phyloP scores from a whole-genome alignment of 2,113 vertebrate species.

The Sinosuthora webbiana region DNA sequence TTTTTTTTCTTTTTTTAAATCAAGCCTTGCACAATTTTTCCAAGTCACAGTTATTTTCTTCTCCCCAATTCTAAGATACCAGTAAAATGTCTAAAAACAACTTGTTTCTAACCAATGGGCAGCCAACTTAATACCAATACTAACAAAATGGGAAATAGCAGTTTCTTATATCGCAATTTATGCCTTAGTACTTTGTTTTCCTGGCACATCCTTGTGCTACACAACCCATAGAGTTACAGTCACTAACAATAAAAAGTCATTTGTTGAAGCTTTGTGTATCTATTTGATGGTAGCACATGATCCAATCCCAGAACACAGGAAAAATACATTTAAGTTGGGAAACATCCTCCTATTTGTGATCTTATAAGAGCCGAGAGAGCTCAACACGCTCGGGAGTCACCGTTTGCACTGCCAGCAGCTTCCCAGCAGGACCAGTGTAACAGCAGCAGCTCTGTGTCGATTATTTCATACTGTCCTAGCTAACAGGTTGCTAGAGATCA shows the following conservation, averaged over 20 bases:
- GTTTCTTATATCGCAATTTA: not conserved
- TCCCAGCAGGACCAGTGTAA: not conserved
- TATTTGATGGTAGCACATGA: not conserved
- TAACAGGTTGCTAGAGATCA: not conserved
- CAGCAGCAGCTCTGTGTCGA: not conserved
- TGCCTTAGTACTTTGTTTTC: not conserved
- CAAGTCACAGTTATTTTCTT: not conserved
- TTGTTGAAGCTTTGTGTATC: not conserved
- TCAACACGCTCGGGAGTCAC: not conserved
- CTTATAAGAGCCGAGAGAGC: not conserved
- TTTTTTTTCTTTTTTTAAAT: not conserved
- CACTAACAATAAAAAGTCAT: not conserved
- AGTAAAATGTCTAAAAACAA: not conserved
- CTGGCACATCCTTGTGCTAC: not conserved
- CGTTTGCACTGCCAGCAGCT: not conserved
- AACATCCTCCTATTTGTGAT: not conserved
- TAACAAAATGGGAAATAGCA: not conserved
- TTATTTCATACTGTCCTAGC: not conserved
- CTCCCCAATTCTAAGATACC: not conserved
- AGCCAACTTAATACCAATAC: not conserved
- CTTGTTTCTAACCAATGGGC: not conserved
- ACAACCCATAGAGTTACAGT: not conserved
- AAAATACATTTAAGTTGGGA: not conserved
- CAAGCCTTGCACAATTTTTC: not conserved
- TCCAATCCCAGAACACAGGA: not conserved